Evolutionary conservation across 2,888 invertebrate genomes (phyloP), one percentile per base, ranked within the genome.

Genomic region (Catocala nupta): DNA sequence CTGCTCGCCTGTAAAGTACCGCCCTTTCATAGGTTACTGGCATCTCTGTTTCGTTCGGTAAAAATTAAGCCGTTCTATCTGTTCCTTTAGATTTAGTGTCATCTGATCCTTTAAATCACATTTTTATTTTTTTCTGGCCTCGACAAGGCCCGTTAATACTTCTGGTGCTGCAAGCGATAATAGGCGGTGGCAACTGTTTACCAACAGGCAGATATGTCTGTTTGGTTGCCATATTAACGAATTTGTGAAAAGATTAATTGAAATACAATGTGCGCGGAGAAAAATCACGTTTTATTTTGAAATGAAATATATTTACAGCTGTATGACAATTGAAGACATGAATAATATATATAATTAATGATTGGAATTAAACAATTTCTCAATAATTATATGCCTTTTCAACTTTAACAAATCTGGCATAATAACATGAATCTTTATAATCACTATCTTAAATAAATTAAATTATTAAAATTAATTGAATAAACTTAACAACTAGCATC

Each of bases 401-500:
- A 93, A 93, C 93, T 89, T 92, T 91, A 93, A 93, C 92, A 92
- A 90, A 88, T 84, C 81, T 76, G 93, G 91, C 93, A 91, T 89
- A 82, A 83, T 79, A 91, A 92, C 91, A 88, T 86, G 86, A 85
- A 87, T 86, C 82, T 87, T 85, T 81, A 84, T 86, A 81, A 80
- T 86, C 87, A 87, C 88, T 90, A 89, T 87, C 70, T 88, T 87
- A 86, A 87, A 87, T 87, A 83, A 84, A 89, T 91, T 92, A 91
- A 92, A 89, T 91, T 88, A 90, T 86, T 90, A 91, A 86, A 85
- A 81, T 81, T 83, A 81, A 83, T 81, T 81, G 80, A 81, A 85
- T 81, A 91, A 90, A 92, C 88, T 92, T 93, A 95, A 89, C 96
- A 96, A 93, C 92, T 94, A 92, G 92, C 93, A 77, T 98, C 98